Percentiles rank a stretch among this genome's conserved stretches.
Evolutionary conservation across 2,888 invertebrate species (phyloP).

Genomic region (Furcula furcula): DNA sequence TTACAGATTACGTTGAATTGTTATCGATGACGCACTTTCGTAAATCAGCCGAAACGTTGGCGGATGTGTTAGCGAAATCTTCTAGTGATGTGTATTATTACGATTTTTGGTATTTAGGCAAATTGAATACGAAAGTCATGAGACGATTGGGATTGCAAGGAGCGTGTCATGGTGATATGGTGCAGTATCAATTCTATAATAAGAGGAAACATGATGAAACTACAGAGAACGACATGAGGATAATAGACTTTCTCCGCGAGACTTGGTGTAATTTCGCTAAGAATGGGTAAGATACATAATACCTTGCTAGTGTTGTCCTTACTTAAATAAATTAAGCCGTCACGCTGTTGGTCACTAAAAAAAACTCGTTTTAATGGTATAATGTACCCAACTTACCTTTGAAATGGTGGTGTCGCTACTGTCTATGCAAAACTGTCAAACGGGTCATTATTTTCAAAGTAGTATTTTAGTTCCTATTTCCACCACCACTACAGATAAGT

Average conservation of each 20-base stretch:
- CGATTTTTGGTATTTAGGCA: conserved; percentile 55
- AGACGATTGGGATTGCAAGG: conserved; percentile 51
- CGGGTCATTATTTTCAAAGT: no score
- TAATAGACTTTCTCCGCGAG: conserved; percentile 52
- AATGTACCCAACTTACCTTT: no score
- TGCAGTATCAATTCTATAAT: conserved; percentile 64
- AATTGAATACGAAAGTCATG: conserved; percentile 57
- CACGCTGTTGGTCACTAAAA: no score
- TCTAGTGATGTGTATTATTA: conserved; percentile 43
- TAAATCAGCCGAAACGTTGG: conserved; percentile 43
- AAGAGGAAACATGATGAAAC: conserved; percentile 45
- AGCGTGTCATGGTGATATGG: conserved; percentile 61
- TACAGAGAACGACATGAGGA: conserved; percentile 38
- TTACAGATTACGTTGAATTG: conserved; percentile 45
- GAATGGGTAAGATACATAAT: conserved; percentile 66
- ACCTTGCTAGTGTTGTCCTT: no score
- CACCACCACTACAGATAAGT: no score
- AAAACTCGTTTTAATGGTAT: no score
- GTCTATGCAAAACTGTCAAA: no score
- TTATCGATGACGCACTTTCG: conserved; percentile 53
- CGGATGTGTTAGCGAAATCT: conserved; percentile 30
- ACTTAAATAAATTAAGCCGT: no score
- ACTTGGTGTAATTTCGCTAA: conserved; percentile 61
- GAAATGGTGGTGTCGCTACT: no score
- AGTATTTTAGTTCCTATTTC: no score